A percentile compares a stretch with the other conserved stretches of the same genome.
Evolutionary conservation across 2,888 invertebrate species (phyloP).

Genomic region (Ischnura elegans): DNA sequence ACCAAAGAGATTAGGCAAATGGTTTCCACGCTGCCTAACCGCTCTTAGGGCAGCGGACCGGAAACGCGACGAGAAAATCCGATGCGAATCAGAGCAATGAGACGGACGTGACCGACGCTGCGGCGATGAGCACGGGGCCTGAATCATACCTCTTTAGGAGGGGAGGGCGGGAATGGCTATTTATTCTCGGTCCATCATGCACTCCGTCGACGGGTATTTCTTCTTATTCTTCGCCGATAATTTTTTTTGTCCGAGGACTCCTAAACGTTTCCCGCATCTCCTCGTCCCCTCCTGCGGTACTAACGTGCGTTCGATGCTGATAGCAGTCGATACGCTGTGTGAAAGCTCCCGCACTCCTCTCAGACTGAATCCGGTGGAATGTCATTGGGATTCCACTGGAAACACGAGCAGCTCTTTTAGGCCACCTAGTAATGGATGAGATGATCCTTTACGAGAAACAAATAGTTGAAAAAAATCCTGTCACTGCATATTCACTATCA

Average conservation of each 20-base stretch:
- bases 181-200: background rate
- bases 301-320: no score
- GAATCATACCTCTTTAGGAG: background rate
- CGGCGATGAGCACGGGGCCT: background rate
- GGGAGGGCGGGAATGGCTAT: background rate
- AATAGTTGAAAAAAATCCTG: no score
- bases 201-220: background rate
- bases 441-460: no score
- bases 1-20: slow-evolving; percentile 60
- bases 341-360: no score
- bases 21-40: slow-evolving; percentile 46
- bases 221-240: no score
- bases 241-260: background rate
- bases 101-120: slow-evolving; percentile 41
- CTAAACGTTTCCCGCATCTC: background rate
- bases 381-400: no score
- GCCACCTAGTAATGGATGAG: no score
- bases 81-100: slow-evolving; percentile 46
- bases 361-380: no score
- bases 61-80: slow-evolving; percentile 52
- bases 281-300: background rate
- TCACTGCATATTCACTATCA: no score
- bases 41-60: slow-evolving; percentile 50
- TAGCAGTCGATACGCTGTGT: no score
- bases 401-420: no score